Percentiles rank a stretch among this genome's conserved stretches.
Evolutionary conservation across 2,888 invertebrate genomes (phyloP).

Genomic region (Epirrita christyi): DNA sequence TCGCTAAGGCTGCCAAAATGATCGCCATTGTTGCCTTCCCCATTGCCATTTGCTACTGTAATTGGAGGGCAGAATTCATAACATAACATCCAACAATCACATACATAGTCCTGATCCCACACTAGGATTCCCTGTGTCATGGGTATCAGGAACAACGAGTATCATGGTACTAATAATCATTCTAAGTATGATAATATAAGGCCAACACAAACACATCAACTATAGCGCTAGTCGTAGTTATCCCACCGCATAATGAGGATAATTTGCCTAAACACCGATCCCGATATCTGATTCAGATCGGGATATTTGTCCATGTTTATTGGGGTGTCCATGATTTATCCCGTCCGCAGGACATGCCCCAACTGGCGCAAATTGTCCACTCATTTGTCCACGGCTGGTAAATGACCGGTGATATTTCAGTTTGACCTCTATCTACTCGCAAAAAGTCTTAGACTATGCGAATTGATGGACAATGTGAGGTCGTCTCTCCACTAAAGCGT

Average conservation of each 20-base stretch:
- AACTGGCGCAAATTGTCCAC: conserved; percentile 60
- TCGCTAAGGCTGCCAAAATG: too few relatives aligned
- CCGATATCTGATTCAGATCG: conserved; percentile 42
- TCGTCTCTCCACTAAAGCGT: not conserved
- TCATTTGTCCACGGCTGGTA: conserved; percentile 62
- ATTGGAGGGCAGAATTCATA: too few relatives aligned
- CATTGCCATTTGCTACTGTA: too few relatives aligned
- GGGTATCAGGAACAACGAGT: too few relatives aligned
- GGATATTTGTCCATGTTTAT: conserved; percentile 57
- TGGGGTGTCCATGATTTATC: conserved; percentile 65
- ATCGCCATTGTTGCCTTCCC: too few relatives aligned
- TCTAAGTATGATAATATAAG: conserved; percentile 2
- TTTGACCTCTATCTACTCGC: conserved; percentile 38
- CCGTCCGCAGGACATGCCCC: conserved; percentile 55
- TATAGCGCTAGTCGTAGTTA: not conserved
- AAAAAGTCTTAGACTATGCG: conserved; percentile 14
- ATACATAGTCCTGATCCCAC: too few relatives aligned
- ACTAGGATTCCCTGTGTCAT: too few relatives aligned
- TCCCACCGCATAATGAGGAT: conserved; percentile 29
- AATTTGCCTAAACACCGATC: conserved; percentile 34
- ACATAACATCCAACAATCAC: too few relatives aligned
- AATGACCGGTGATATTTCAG: conserved; percentile 66
- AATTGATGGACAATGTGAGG: conserved; percentile 14
- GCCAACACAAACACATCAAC: conserved; percentile 1
- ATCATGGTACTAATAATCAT: too few relatives aligned